Percentiles rank a stretch among this genome's conserved stretches.
Conservation (phyloP, 2,113 vertebrate genomes). For the Corapipo altera region DNA sequence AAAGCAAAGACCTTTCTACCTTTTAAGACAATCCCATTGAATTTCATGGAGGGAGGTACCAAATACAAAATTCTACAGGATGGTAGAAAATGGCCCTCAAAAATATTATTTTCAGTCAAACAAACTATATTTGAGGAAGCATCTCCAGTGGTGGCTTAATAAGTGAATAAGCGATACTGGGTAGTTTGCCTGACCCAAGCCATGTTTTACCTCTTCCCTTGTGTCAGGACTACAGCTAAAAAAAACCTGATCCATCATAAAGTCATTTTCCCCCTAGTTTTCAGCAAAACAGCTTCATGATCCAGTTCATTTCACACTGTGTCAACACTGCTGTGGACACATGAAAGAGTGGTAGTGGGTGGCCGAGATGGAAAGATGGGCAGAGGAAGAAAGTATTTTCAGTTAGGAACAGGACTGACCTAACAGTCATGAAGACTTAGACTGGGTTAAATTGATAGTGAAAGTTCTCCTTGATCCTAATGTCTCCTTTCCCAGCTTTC, state of each 20-base stretch:
- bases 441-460: background rate
- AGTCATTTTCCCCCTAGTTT: background rate
- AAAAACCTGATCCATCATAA: background rate
- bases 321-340: background rate
- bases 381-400: background rate
- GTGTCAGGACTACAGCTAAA: background rate
- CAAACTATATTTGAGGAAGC: background rate
- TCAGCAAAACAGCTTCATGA: background rate
- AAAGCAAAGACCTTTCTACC: background rate
- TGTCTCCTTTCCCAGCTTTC: background rate
- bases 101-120: background rate
- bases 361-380: background rate
- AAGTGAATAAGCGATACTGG: background rate
- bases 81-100: background rate
- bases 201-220: background rate
- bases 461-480: background rate
- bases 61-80: background rate
- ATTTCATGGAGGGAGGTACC: background rate
- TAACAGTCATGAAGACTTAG: background rate
- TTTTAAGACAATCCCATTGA: background rate
- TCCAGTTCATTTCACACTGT: rapidly evolving
- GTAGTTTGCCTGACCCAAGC: background rate
- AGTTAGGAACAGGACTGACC: background rate
- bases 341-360: background rate
- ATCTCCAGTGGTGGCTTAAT: background rate